Conservation (phyloP, 2,888 invertebrate species). For the Drosophila birchii region DNA sequence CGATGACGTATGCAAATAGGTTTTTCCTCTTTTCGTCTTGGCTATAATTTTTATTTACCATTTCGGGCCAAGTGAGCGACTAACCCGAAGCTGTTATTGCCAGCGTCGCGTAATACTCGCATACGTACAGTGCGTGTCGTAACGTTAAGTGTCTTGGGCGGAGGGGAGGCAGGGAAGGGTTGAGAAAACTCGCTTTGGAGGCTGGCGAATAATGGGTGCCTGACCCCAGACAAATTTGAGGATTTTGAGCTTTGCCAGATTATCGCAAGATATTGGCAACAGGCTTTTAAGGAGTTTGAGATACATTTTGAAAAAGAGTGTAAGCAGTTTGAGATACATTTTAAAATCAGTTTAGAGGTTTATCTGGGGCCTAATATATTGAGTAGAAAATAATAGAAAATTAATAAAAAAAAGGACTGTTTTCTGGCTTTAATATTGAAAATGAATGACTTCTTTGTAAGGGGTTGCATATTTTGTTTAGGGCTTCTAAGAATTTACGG, state of each 20-base stretch:
- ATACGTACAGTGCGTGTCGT: conserved; percentile 68
- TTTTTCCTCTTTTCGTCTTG: conserved; percentile 21
- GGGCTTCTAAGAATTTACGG: not conserved
- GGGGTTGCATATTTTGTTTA: not conserved
- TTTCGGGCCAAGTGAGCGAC: conserved; percentile 48
- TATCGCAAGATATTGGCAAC: conserved; percentile 1
- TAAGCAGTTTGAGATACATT: not conserved
- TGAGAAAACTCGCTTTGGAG: not conserved
- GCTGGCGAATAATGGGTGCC: conserved; percentile 24
- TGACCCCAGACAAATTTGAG: conserved; percentile 33
- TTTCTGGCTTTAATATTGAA: not conserved
- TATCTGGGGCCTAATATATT: not conserved
- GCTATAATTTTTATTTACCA: conserved; percentile 4
- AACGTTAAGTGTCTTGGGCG: conserved; percentile 39
- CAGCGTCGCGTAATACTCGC: conserved; percentile 63
- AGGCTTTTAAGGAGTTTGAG: not conserved
- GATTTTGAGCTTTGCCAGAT: conserved; percentile 2
- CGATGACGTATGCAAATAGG: conserved; percentile 44
- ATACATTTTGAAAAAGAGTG: not conserved
- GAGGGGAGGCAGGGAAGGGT: not conserved
- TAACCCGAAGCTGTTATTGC: conserved; percentile 31
- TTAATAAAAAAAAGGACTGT: not conserved
- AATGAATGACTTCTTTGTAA: not conserved
- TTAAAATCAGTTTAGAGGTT: no score
- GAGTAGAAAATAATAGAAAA: not conserved